These are phyloP conservation scores for Oscheius sp. DNA, from an alignment of 2,888 invertebrate species.

Conservation along the genomic window DNA sequence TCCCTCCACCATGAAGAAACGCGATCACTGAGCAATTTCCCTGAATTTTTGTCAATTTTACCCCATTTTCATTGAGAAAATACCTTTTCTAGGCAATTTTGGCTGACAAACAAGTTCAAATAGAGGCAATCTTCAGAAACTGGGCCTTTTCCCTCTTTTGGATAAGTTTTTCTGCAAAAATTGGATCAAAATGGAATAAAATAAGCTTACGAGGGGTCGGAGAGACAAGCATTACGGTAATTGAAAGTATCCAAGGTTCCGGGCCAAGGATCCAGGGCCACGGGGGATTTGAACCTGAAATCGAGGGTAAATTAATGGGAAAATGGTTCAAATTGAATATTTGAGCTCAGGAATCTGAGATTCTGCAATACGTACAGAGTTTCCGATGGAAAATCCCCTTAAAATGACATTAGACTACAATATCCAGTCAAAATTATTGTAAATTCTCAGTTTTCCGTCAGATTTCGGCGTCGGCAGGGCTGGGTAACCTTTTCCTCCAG, in stretches of 20 bases:
- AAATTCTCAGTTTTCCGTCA: too few species aligned
- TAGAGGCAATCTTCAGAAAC: slow-evolving; percentile 46
- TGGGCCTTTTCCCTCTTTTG: slow-evolving; percentile 23
- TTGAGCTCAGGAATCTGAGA: too few species aligned
- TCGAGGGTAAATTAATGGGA: neutral
- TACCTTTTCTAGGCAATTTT: slow-evolving; percentile 38
- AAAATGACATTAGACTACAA: too few species aligned
- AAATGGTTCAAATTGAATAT: neutral
- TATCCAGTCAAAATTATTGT: too few species aligned
- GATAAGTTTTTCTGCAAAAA: slow-evolving; percentile 39
- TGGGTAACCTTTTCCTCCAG: too few species aligned
- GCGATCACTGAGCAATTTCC: slow-evolving; percentile 49
- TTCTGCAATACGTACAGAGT: too few species aligned
- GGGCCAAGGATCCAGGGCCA: slow-evolving; percentile 30
- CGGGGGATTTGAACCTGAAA: slow-evolving; percentile 31
- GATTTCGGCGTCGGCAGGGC: too few species aligned
- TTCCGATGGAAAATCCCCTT: too few species aligned
- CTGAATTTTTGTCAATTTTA: slow-evolving; percentile 41
- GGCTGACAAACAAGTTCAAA: slow-evolving; percentile 38
- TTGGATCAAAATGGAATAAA: neutral
- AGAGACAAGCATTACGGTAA: slow-evolving; percentile 50
- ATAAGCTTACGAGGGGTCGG: slow-evolving; percentile 35
- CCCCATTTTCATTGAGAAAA: too few species aligned
- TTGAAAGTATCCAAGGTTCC: slow-evolving; percentile 43
- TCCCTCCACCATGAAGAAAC: slow-evolving; percentile 45